Evolutionary conservation across 2,113 vertebrate genomes (phyloP).

Genomic region (Artemisiospiza belli): DNA sequence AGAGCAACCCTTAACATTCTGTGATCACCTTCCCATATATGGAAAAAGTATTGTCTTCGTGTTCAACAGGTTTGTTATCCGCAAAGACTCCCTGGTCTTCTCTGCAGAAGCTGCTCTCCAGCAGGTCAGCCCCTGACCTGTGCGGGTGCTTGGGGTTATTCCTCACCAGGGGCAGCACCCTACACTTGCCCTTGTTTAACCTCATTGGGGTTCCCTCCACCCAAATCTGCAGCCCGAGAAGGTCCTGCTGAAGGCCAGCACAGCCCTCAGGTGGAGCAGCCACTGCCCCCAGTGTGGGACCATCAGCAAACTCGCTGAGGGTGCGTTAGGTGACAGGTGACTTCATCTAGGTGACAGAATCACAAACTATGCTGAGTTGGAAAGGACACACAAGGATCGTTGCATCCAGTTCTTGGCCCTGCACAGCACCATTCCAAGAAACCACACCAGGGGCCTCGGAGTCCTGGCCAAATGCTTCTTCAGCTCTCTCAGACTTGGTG

Average conservation of each 20-base stretch:
- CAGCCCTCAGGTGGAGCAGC: background rate
- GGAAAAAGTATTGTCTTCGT: background rate
- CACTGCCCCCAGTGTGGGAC: rapidly evolving
- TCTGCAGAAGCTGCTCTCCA: background rate
- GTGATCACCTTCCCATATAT: background rate
- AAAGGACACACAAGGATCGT: background rate
- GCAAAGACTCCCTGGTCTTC: background rate
- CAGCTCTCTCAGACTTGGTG: background rate
- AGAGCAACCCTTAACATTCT: background rate
- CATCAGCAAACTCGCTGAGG: background rate
- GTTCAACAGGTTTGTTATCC: background rate
- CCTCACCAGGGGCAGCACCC: background rate
- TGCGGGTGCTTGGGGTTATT: background rate
- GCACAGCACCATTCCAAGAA: no score
- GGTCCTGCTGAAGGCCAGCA: background rate
- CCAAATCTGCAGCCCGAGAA: background rate
- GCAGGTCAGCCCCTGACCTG: no score
- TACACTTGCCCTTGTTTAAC: background rate
- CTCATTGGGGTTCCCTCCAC: no score
- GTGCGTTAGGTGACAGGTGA: no score
- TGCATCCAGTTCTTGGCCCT: background rate
- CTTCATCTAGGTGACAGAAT: background rate
- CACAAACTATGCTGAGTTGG: background rate
- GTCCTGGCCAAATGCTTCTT: background rate
- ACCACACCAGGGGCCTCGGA: background rate